Conservation (phyloP, 2,113 vertebrate genomes). For the Hassar affinis region DNA sequence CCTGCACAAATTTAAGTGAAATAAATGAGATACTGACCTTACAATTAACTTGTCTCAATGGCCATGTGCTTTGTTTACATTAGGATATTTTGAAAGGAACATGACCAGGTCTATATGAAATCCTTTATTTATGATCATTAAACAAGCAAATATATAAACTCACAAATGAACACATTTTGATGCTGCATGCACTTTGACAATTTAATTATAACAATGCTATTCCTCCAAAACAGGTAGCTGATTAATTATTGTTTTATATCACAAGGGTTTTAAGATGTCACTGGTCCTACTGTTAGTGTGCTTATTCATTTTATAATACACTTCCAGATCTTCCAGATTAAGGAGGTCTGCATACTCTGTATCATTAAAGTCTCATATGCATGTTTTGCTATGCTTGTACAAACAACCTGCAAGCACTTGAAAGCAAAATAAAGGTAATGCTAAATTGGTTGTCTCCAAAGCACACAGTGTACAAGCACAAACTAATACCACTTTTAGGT, state of each 20-base stretch:
- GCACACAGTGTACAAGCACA: not conserved
- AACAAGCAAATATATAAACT: not conserved
- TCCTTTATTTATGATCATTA: not conserved
- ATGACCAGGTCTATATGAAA: not conserved
- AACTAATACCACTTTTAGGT: constrained; percentile 8
- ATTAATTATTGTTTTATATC: not conserved
- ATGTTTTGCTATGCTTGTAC: not conserved
- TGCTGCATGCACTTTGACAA: not conserved
- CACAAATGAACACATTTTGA: not conserved
- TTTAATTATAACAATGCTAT: not conserved
- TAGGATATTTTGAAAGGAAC: not conserved
- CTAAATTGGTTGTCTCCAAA: not conserved
- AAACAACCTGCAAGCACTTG: not conserved
- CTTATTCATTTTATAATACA: not conserved
- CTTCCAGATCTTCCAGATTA: constrained; percentile 1
- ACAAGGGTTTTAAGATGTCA: not conserved
- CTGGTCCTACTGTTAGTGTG: not conserved
- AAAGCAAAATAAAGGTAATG: not conserved
- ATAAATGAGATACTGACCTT: not conserved
- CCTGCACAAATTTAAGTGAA: constrained; percentile 75
- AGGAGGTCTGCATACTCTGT: not conserved
- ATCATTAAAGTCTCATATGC: not conserved
- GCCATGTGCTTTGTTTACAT: not conserved
- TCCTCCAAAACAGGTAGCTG: not conserved
- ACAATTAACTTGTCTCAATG: not conserved